phyloP scores from a whole-genome alignment of 2,113 vertebrate species.

The pig (Sus scrofa) region DNA sequence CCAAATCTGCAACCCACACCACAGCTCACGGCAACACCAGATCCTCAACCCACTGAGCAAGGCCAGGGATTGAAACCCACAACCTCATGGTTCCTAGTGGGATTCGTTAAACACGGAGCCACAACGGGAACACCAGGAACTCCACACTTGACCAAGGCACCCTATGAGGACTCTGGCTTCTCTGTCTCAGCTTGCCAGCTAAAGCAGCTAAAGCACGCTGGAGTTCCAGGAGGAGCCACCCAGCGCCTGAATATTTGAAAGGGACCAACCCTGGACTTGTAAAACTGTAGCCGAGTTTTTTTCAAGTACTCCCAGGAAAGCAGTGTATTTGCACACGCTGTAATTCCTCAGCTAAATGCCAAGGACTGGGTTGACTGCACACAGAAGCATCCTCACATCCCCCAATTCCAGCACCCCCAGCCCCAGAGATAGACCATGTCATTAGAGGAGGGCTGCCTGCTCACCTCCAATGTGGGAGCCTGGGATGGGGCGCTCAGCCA shows the following conservation, averaged over 20 bases:
- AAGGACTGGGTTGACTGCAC: background rate
- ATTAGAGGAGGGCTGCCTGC: background rate
- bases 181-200: background rate
- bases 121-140: too few relatives aligned
- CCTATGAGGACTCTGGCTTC: background rate
- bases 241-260: background rate
- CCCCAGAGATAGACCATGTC: background rate
- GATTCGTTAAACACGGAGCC: too few relatives aligned
- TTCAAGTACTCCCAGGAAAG: background rate
- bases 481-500: background rate
- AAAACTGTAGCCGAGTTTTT: background rate
- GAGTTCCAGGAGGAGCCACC: background rate
- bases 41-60: too few relatives aligned
- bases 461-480: background rate
- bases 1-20: too few relatives aligned
- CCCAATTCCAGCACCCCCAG: background rate
- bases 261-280: background rate
- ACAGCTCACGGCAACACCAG: too few relatives aligned
- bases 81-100: too few relatives aligned
- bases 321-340: background rate
- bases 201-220: fast-evolving
- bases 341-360: slow-evolving; percentile 16
- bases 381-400: too few relatives aligned
- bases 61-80: too few relatives aligned
- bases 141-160: background rate